phyloP scores from a whole-genome alignment of 1,140 invertebrate species.

The Hyles euphorbiae region DNA sequence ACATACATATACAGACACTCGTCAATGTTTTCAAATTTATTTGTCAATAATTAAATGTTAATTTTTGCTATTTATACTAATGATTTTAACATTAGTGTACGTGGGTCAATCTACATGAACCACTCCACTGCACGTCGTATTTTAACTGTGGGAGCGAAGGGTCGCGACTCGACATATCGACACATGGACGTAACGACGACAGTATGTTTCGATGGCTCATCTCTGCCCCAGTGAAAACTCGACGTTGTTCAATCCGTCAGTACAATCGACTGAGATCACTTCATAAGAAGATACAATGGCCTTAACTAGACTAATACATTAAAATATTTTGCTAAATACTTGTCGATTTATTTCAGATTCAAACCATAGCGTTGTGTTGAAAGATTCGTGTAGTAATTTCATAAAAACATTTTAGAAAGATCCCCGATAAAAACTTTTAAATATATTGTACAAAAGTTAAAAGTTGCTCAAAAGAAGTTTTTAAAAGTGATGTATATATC shows the following conservation, averaged over 20 bases:
- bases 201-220: no score
- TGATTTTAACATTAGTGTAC: no score
- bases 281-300: slow-evolving; percentile 19
- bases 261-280: slow-evolving; percentile 30
- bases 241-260: slow-evolving; percentile 8
- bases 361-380: background rate
- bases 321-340: background rate
- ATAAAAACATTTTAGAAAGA: background rate
- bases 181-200: background rate
- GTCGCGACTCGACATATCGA: background rate
- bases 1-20: no score
- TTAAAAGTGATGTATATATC: no score
- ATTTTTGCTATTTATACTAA: no score
- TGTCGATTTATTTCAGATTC: slow-evolving; percentile 3
- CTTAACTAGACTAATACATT: slow-evolving; percentile 11
- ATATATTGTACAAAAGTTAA: background rate
- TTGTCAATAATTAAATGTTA: no score
- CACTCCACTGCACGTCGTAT: slow-evolving; percentile 10
- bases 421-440: no score
- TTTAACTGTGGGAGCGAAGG: slow-evolving; percentile 7
- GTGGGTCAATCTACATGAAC: slow-evolving; percentile 7
- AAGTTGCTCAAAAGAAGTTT: background rate
- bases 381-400: no score
- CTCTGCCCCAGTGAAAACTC: slow-evolving; percentile 2
- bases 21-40: no score